A percentile compares a stretch with the other conserved stretches of the same genome.
Evolutionary conservation across 2,888 invertebrate genomes (phyloP).

Genomic region (Schizotus pectinicornis): DNA sequence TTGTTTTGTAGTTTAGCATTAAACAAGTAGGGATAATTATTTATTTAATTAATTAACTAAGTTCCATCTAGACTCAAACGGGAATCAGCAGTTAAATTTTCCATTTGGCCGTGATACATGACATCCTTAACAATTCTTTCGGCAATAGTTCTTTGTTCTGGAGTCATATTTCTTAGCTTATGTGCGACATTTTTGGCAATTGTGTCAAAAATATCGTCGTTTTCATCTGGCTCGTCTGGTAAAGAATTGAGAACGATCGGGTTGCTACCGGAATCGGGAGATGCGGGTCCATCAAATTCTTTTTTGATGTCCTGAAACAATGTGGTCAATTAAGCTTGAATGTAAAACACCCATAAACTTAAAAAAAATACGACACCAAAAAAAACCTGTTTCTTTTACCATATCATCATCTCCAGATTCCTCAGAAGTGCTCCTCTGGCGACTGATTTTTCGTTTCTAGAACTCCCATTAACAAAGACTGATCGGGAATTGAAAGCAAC

Average conservation of each 20-base stretch:
- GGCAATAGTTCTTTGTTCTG: conserved; percentile 38
- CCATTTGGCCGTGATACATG: conserved; percentile 45
- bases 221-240: conserved; percentile 9
- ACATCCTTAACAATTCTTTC: conserved; percentile 38
- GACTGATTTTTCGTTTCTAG: conserved; percentile 16
- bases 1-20: conserved; percentile 6
- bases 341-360: background rate
- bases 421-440: conserved; percentile 20
- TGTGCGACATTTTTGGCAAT: conserved; percentile 40
- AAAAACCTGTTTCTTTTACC: too few species aligned
- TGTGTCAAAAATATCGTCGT: conserved; percentile 38
- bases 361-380: too few species aligned
- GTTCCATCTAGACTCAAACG: conserved; percentile 23
- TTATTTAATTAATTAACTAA: conserved; percentile 3
- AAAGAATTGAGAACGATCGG: background rate
- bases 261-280: too few species aligned
- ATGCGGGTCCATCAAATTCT: background rate
- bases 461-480: background rate
- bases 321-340: too few species aligned
- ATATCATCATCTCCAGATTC: conserved; percentile 29
- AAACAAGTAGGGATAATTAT: too few species aligned
- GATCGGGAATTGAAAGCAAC: too few species aligned
- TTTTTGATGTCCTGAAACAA: conserved; percentile 13
- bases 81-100: conserved; percentile 36
- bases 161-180: conserved; percentile 40